Evolutionary conservation across 2,888 invertebrate species (phyloP), one percentile per base, ranked within the genome.

Genomic region (Thumatha senex): DNA sequence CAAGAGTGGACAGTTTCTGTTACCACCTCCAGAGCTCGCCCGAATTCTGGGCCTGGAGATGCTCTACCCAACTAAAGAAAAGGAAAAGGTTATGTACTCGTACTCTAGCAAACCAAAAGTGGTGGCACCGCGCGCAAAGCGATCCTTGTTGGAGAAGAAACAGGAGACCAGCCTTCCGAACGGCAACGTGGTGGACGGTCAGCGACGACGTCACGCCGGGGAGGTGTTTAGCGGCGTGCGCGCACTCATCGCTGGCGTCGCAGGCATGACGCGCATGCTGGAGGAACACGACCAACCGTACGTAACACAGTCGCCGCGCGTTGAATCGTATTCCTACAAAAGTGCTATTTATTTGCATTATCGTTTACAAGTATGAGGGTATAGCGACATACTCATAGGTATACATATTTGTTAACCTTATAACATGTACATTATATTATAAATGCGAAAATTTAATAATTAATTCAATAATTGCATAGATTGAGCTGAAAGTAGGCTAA

Each of bases 21-120:
- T 95, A 72, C 96, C 97, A 5, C 95, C 96, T 0, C 94, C 94
- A n/a, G 94, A 94, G 72, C 84, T 95, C 39, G 95, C 96, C 7
- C 82, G 85, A 7, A 85, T 95, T n/a, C 86, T 95, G 14, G 95
- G 95, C 0, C 87, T 95, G 50, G 83, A 89, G 51, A 64, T 86
- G 9, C 69, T 89, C 61, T 84, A 88, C 76, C 77, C 86, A 42
- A 54, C 78, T 46, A 72, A 72, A 43, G 76, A 82, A 56, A 69
- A 75, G 13, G 78, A 80, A 48, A 72, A 78, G 59, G 82, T 93
- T 66, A 83, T 95, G 57, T 95, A 95, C 74, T 94, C 94, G 38
- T 95, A 94, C 76, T 92, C 94, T 30, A 95, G 95, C 76, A 92
- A 92, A 66, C 95, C 95, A 2, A 85, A 93, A 63, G 92, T 93